Evolutionary conservation across 2,888 invertebrate species (phyloP).

Genomic region (Lomographa bimaculata): DNA sequence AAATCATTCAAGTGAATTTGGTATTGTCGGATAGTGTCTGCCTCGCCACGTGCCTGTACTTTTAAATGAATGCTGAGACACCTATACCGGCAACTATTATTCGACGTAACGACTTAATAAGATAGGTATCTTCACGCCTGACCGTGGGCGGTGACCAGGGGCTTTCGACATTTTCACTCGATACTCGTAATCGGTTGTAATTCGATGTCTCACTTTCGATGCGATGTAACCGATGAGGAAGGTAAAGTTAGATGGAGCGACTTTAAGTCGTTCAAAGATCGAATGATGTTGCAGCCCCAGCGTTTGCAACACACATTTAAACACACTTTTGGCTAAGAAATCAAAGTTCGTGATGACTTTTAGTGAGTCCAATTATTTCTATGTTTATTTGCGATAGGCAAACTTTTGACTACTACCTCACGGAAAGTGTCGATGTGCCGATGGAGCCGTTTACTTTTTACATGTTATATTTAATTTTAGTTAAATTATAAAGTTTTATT

Average conservation of each 20-base stretch:
- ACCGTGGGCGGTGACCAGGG: constrained; percentile 48
- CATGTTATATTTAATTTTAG: background rate
- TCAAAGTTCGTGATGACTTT: no score
- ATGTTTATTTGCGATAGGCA: no score
- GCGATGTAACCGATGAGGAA: constrained; percentile 34
- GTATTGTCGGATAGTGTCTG: no score
- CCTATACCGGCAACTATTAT: constrained; percentile 20
- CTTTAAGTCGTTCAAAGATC: constrained; percentile 9
- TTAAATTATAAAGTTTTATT: no score
- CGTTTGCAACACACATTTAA: no score
- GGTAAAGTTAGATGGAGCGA: constrained; percentile 4
- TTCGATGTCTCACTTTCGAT: constrained; percentile 56
- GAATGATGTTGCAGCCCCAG: no score
- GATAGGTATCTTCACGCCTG: constrained; percentile 43
- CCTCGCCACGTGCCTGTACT: background rate
- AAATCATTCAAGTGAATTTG: no score
- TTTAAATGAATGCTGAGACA: constrained; percentile 1
- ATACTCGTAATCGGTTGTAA: constrained; percentile 54
- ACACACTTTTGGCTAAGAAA: no score
- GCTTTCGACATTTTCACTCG: constrained; percentile 53
- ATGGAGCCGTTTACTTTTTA: background rate
- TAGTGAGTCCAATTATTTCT: no score
- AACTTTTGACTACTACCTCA: no score
- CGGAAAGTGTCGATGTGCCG: no score
- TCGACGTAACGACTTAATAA: constrained; percentile 54